These are phyloP conservation scores for Arctopsyche grandis DNA, from an alignment of 1,140 invertebrate species.

Conservation along the genomic window DNA sequence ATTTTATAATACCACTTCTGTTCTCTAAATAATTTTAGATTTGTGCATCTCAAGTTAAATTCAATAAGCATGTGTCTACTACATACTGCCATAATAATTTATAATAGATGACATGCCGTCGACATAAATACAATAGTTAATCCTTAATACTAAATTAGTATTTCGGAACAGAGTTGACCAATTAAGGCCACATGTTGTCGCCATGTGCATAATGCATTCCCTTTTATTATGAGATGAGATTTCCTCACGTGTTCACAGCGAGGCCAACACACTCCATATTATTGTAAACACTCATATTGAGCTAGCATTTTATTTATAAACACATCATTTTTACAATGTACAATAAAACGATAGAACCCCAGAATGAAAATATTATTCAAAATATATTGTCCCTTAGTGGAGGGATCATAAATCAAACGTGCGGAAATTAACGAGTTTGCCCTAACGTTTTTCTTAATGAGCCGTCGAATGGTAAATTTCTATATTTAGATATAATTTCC, in stretches of 20 bases:
- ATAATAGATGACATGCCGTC: too few species aligned
- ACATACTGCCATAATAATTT: too few species aligned
- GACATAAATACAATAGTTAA: too few species aligned
- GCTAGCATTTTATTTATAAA: too few species aligned
- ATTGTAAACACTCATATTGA: too few species aligned
- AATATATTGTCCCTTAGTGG: neutral
- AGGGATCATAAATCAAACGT: neutral
- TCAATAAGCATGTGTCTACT: too few species aligned
- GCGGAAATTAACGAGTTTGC: neutral
- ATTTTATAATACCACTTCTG: too few species aligned
- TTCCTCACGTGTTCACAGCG: neutral
- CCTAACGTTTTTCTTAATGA: neutral
- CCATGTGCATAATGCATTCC: neutral
- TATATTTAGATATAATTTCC: conserved; percentile 13
- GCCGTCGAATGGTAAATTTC: neutral
- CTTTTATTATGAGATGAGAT: neutral
- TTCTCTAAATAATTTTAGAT: too few species aligned
- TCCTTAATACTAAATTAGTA: neutral
- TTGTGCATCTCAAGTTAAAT: too few species aligned
- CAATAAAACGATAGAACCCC: neutral
- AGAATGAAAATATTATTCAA: neutral
- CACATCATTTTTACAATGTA: neutral
- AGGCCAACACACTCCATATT: too few species aligned
- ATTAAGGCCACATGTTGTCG: neutral
- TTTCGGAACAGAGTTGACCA: neutral